A percentile compares a stretch with the other conserved stretches of the same genome.
These are phyloP conservation scores for Thamnophis sirtalis DNA, from an alignment of 2,113 vertebrate genomes.

Conservation along the genomic window DNA sequence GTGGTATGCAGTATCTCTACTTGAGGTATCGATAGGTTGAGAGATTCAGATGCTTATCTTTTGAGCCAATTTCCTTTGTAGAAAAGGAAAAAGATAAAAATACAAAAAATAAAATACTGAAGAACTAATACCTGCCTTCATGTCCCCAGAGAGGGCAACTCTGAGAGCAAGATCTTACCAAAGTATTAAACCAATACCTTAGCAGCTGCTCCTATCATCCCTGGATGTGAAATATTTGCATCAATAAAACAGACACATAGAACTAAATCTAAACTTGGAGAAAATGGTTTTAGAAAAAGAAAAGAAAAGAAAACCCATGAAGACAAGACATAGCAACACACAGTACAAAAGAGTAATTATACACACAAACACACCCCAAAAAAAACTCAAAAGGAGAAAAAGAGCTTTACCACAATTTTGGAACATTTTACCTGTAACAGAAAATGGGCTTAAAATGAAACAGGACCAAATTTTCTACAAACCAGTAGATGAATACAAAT, in stretches of 20 bases:
- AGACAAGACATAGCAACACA: slow-evolving; percentile 58
- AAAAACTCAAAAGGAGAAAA: slow-evolving; percentile 66
- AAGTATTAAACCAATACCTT: background rate
- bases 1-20: background rate
- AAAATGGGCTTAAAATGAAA: slow-evolving; percentile 68
- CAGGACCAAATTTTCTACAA: slow-evolving; percentile 65
- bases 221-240: background rate
- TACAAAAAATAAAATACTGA: background rate
- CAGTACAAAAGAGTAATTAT: slow-evolving; percentile 82
- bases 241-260: background rate
- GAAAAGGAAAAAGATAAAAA: background rate
- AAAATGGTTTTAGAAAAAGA: background rate
- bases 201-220: background rate
- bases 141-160: too few species aligned
- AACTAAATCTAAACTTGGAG: background rate
- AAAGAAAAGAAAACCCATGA: background rate
- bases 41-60: background rate
- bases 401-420: slow-evolving; percentile 68
- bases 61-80: background rate
- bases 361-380: too few species aligned
- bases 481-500: slow-evolving; percentile 64
- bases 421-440: slow-evolving; percentile 67
- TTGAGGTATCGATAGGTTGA: background rate
- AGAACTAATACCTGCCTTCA: background rate
- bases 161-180: background rate